A percentile compares a stretch with the other conserved stretches of the same genome.
phyloP scores from a whole-genome alignment of 2,797 vertebrate species.

The Schizopygopsis malacanthus region DNA sequence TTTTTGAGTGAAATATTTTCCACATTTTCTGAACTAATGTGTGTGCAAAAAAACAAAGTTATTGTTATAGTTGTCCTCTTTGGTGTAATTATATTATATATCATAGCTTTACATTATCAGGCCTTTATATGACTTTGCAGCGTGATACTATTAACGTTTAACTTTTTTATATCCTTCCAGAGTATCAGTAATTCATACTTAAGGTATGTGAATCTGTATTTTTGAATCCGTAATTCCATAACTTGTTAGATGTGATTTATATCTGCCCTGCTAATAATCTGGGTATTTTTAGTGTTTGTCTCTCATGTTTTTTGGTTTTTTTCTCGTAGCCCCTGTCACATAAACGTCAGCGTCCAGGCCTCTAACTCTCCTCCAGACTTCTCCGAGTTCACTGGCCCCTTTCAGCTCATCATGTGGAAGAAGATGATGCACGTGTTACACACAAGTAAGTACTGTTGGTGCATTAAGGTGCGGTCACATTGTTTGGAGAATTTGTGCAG shows the following conservation, averaged over 20 bases:
- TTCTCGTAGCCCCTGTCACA: slow-evolving; percentile 67
- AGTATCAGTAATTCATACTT: slow-evolving; percentile 58
- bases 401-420: slow-evolving; percentile 85
- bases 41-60: not conserved
- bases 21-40: not conserved
- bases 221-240: not conserved
- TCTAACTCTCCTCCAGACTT: slow-evolving; percentile 74
- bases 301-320: not conserved
- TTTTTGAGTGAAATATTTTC: not conserved
- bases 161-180: slow-evolving; percentile 47
- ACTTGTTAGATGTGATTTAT: not conserved
- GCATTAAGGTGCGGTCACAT: not conserved
- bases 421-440: slow-evolving; percentile 85
- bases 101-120: not conserved
- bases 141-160: not conserved
- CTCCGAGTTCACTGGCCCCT: slow-evolving; percentile 79
- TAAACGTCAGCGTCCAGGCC: slow-evolving; percentile 61
- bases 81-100: not conserved
- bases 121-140: not conserved
- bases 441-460: slow-evolving; percentile 64
- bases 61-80: not conserved
- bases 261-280: not conserved
- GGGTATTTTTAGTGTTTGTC: not conserved
- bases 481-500: not conserved
- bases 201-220: slow-evolving; percentile 47